Conservation (phyloP, 1,140 invertebrate genomes). For the Bicyclus anynana region DNA sequence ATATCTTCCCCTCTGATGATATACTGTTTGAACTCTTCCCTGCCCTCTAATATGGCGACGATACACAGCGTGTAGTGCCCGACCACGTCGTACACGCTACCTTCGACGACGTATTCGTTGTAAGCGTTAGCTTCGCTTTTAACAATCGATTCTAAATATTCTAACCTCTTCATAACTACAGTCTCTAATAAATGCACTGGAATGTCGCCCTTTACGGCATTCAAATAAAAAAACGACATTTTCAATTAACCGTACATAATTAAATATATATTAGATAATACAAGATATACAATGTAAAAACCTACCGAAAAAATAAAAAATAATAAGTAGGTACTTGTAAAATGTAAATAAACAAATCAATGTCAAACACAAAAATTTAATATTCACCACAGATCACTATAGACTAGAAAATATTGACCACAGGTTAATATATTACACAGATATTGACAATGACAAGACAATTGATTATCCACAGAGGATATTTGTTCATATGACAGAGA, state of each 20-base stretch:
- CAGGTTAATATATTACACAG: too few relatives aligned
- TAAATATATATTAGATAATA: too few relatives aligned
- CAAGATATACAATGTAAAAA: too few relatives aligned
- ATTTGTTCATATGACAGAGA: too few relatives aligned
- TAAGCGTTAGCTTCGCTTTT: slow-evolving; percentile 46
- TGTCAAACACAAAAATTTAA: too few relatives aligned
- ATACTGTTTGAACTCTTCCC: slow-evolving; percentile 40
- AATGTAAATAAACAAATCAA: too few relatives aligned
- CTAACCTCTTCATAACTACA: slow-evolving; percentile 43
- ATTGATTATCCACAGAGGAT: too few relatives aligned
- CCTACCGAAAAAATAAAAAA: too few relatives aligned
- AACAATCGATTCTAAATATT: slow-evolving; percentile 41
- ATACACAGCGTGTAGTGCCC: slow-evolving; percentile 79
- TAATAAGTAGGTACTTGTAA: too few relatives aligned
- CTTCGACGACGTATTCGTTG: slow-evolving; percentile 78
- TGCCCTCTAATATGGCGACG: slow-evolving; percentile 40
- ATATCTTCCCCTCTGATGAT: slow-evolving; percentile 46
- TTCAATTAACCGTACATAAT: background rate
- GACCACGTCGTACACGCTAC: slow-evolving; percentile 76
- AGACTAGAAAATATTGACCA: too few relatives aligned
- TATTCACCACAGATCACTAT: too few relatives aligned
- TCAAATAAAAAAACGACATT: slow-evolving; percentile 60
- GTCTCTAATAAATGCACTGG: slow-evolving; percentile 50
- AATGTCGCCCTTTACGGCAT: slow-evolving; percentile 49
- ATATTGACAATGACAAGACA: too few relatives aligned